Percentiles rank a stretch among this genome's conserved stretches.
Conservation (phyloP, 2,888 invertebrate species). For the Anodontia alba region DNA sequence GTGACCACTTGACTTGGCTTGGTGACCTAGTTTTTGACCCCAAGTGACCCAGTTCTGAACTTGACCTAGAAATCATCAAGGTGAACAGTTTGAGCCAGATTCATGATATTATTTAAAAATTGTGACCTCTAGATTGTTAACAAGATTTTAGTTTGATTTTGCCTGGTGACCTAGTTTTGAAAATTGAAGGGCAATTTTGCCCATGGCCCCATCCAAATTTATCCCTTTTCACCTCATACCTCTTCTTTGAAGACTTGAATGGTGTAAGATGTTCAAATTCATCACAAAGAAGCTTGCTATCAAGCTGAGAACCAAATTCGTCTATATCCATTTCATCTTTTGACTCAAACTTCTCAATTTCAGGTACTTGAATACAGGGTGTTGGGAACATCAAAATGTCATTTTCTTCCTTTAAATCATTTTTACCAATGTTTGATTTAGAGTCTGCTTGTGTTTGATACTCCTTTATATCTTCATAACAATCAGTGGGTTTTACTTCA, state of each 20-base stretch:
- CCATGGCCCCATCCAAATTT: too few relatives aligned
- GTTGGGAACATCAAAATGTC: conserved; percentile 31
- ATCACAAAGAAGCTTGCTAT: conserved; percentile 51
- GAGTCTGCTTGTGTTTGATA: neutral
- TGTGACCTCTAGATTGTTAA: too few relatives aligned
- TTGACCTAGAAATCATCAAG: too few relatives aligned
- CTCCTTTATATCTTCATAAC: neutral
- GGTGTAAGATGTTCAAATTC: conserved; percentile 56
- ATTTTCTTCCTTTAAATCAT: neutral
- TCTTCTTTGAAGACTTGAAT: conserved; percentile 20
- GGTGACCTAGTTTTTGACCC: too few relatives aligned
- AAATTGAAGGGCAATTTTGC: too few relatives aligned
- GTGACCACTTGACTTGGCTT: too few relatives aligned
- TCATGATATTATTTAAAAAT: too few relatives aligned
- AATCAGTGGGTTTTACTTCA: neutral
- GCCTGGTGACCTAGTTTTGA: too few relatives aligned
- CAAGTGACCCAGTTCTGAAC: too few relatives aligned
- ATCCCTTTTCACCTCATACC: too few relatives aligned
- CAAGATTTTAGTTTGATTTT: too few relatives aligned
- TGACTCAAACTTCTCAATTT: neutral
- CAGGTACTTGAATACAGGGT: conserved; percentile 15
- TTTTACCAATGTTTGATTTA: neutral
- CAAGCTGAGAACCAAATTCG: conserved; percentile 59
- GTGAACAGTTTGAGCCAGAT: too few relatives aligned
- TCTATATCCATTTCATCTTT: conserved; percentile 49